Percentiles rank a stretch among this genome's conserved stretches.
These are phyloP conservation scores for Cassiopea xamachana DNA, from an alignment of 30 jellyfish, hydroid and myxozoan species.

Conservation along the genomic window DNA sequence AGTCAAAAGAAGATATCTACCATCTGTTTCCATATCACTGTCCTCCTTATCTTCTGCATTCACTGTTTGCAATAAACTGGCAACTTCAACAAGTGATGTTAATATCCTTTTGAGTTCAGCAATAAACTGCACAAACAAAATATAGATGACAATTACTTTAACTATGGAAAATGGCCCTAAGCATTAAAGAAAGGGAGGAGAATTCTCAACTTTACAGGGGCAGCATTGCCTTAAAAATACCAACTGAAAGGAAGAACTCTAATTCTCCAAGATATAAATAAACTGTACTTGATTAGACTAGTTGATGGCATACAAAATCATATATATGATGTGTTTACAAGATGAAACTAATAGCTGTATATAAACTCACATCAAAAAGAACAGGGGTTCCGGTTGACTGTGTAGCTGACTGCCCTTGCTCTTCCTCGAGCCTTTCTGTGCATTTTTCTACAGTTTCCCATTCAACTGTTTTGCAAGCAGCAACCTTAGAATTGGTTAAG, in stretches of 20 bases:
- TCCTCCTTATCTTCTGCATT: constrained; percentile 87
- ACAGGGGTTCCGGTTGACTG: constrained; percentile 64
- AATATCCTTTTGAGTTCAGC: constrained; percentile 90
- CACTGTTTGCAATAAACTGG: constrained; percentile 88
- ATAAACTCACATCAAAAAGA: constrained; percentile 71
- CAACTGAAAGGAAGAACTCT: too few relatives aligned
- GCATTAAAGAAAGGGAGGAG: too few relatives aligned
- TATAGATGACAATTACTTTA: neutral
- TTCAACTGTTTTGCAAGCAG: constrained; percentile 79
- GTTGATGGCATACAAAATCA: too few relatives aligned
- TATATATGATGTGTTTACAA: too few relatives aligned
- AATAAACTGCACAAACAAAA: constrained; percentile 70
- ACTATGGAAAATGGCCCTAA: neutral
- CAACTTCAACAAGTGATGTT: constrained; percentile 94
- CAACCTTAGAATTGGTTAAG: constrained; percentile 27
- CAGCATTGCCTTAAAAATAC: too few relatives aligned
- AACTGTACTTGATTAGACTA: too few relatives aligned
- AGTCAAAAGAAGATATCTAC: neutral
- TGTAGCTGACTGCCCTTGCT: constrained; percentile 76
- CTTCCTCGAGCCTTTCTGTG: constrained; percentile 70
- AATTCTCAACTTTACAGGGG: too few relatives aligned
- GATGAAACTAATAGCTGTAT: neutral
- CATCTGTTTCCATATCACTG: constrained; percentile 90
- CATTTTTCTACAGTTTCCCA: constrained; percentile 39
- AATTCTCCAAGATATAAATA: too few relatives aligned